Evolutionary conservation across 2,113 vertebrate genomes (phyloP).

Genomic region (Leucoraja erinaceus): DNA sequence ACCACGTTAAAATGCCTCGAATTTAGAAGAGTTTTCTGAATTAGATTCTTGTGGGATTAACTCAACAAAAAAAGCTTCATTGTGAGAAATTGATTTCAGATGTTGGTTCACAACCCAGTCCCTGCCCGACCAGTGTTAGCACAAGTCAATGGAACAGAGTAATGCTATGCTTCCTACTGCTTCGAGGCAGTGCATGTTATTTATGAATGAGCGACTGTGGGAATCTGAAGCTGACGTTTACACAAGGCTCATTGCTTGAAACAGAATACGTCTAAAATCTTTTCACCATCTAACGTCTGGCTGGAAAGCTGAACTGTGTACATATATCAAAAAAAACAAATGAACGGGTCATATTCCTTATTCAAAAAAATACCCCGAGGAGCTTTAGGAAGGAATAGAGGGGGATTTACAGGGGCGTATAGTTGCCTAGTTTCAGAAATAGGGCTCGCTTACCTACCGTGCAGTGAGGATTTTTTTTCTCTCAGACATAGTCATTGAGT

Average conservation of each 20-base stretch:
- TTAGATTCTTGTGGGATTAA: neutral
- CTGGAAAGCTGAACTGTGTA: too few relatives aligned
- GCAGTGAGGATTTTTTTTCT: too few relatives aligned
- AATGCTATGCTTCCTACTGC: neutral
- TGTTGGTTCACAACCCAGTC: neutral
- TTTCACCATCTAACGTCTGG: too few relatives aligned
- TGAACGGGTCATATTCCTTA: too few relatives aligned
- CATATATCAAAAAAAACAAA: too few relatives aligned
- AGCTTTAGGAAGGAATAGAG: too few relatives aligned
- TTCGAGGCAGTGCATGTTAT: neutral
- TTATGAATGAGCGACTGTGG: conserved; percentile 9
- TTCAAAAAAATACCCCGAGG: too few relatives aligned
- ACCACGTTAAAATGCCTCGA: neutral
- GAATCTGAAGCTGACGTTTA: neutral
- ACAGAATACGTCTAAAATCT: neutral
- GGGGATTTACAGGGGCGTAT: too few relatives aligned
- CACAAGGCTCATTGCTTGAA: neutral
- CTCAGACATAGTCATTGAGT: too few relatives aligned
- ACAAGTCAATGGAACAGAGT: neutral
- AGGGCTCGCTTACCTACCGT: too few relatives aligned
- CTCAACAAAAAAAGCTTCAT: neutral
- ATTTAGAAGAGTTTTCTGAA: neutral
- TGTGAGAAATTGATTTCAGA: conserved; percentile 32
- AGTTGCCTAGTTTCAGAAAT: too few relatives aligned
- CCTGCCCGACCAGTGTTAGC: neutral